phyloP scores from a whole-genome alignment of 2,888 invertebrate genomes.

The Ophioninae sp. region DNA sequence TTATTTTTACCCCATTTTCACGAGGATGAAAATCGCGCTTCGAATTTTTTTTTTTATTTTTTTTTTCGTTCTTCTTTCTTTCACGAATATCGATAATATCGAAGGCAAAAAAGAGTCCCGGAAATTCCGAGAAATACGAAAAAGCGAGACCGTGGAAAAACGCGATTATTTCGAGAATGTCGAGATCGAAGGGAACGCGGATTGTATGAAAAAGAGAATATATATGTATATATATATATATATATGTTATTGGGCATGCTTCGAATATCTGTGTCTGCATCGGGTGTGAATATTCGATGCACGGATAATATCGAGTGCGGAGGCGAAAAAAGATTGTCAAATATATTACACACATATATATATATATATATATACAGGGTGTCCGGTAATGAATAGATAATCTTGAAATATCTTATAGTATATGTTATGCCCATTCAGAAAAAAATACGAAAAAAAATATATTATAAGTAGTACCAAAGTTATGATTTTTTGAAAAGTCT shows the following conservation, averaged over 20 bases:
- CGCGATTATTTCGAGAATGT: neutral
- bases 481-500: too few relatives aligned
- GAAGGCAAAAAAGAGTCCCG: neutral
- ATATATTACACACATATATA: neutral
- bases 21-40: neutral
- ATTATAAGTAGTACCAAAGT: too few relatives aligned
- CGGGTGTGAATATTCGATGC: neutral
- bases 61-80: neutral
- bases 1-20: neutral
- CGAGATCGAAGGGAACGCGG: neutral
- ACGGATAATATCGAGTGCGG: neutral
- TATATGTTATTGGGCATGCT: neutral
- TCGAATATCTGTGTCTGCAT: neutral
- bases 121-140: neutral
- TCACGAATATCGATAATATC: constrained; percentile 24
- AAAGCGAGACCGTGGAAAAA: neutral
- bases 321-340: neutral
- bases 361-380: too few relatives aligned
- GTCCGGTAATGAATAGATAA: too few relatives aligned
- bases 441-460: too few relatives aligned
- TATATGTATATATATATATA: neutral
- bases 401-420: too few relatives aligned
- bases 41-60: neutral
- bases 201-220: neutral
- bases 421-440: too few relatives aligned